Conservation (phyloP, 2,113 vertebrate genomes). For the Halcyon senegalensis region DNA sequence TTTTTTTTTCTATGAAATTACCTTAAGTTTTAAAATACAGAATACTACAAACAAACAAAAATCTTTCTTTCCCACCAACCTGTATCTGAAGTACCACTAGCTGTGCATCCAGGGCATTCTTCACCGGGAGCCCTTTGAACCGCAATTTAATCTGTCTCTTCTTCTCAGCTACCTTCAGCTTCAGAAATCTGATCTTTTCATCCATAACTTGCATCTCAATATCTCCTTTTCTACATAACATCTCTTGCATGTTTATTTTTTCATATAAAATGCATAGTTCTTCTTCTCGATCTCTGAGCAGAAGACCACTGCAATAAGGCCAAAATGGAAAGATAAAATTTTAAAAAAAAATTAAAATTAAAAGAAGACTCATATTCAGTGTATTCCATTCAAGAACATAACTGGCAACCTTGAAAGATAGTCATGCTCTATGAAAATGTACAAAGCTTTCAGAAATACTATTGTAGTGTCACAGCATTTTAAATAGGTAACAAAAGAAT, state of each 20-base stretch:
- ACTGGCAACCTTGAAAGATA: neutral
- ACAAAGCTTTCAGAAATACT: neutral
- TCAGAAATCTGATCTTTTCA: constrained; percentile 83
- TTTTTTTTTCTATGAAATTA: neutral
- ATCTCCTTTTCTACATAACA: constrained; percentile 76
- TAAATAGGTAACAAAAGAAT: neutral
- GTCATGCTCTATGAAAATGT: neutral
- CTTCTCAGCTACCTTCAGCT: constrained; percentile 80
- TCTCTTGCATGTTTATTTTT: constrained; percentile 84
- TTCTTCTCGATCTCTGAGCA: constrained; percentile 88
- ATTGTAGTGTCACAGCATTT: neutral
- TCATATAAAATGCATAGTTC: constrained; percentile 85
- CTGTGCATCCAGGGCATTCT: constrained; percentile 77
- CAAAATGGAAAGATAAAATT: neutral
- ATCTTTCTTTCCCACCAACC: constrained; percentile 67
- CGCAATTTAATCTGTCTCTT: constrained; percentile 77
- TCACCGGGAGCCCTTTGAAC: constrained; percentile 72
- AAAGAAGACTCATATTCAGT: neutral
- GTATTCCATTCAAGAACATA: neutral
- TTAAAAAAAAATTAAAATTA: too few relatives aligned
- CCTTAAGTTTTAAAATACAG: neutral
- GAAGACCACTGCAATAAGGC: constrained; percentile 77
- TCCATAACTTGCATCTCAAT: constrained; percentile 80
- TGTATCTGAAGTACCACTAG: constrained; percentile 81
- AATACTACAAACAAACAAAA: neutral